Base-by-base conservation (phyloP, 2,113 vertebrate species). In the Dermatemys mawii region DNA sequence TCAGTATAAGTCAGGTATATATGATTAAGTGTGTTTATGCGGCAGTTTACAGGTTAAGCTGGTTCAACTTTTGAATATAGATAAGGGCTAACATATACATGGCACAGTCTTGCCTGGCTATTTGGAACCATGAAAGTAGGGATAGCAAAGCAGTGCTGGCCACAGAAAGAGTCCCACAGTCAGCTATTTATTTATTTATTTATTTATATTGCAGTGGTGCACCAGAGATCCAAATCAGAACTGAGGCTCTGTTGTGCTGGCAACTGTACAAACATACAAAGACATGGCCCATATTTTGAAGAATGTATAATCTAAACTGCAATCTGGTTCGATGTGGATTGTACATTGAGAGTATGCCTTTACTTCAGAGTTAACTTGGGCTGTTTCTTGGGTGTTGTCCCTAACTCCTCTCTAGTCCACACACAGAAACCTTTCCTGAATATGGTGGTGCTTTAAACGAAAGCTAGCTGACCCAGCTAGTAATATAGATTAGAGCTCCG, bases 1-100 rank as follows among this genome's bases (percentile, higher is more conserved):
- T 44, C 22, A 14, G 11, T 24, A 26, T 75, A 3, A 32, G 1
- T 2, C 0, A 1, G 22, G 19, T 73, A 41, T 83, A 2, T 0
- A 10, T 46, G 2, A 50, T 11, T 73, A 48, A 48, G 54, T 8
- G 0, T 75, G 10, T 75, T 44, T 44, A 75, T 11, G 22, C 51
- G 67, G 41, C 22, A 67, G n/a, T 67, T 88, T 8, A 16, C 29
- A 11, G n/a, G 9, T 17, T 55, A 55, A 49, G 26, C 6, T 41
- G 38, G 35, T 35, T 83, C 32, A 35, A 2, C 48, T 93, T 46
- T 46, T 32, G 12, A 49, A 17, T 48, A 78, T 29, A 46, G 27
- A 35, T 27, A 32, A 78, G 46, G 24, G 24, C 41, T 70, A 70
- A 38, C 32, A 14, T 44, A 78, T 81, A 51, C 2, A 48, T 24